Evolutionary conservation across 2,797 vertebrate species (phyloP), one percentile per base, ranked within the genome.

Genomic region (Anabacerthia variegaticeps): DNA sequence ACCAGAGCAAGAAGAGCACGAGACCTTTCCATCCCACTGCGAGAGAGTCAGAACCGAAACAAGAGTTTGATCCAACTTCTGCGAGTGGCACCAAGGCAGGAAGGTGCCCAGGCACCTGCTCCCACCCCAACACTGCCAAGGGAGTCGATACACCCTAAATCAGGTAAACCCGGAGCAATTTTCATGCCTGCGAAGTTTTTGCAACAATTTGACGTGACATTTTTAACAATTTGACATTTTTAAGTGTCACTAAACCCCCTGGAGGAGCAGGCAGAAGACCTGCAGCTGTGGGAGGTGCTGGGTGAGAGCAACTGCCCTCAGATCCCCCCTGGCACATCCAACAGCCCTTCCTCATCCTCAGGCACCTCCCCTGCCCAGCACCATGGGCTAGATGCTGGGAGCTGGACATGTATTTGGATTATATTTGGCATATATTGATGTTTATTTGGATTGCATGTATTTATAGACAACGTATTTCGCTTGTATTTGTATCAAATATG

Each of bases 281-380:
- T 14, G 44, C 8, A 44, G 62, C 62, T n/a, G 1, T 23, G 37
- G 67, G 37, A 78, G 81, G 54, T 0, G 1, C 30, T 49, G 44
- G 46, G 51, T 27, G 62, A 75, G 41, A 2, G 34, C 14, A 26
- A 28, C 24, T 17, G 46, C 17, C 22, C 24, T 28, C 39, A 41
- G 14, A 15, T 27, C 17, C 19, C 7, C 1, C 0, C 9, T 26
- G 26, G 26, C 9, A 26, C 6, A 52, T 12, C 28, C 18, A 4
- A 12, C 1, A 0, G 14, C 11, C 37, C 14, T 16, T 62, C 21
- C 30, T 18, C 28, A 17, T 7, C 10, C 14, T n/a, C 0, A 0
- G 32, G 23, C 15, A 32, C 9, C 14, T 19, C 23, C 21, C 27
- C 6, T n/a, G 59, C 5, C 54, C 18, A 0, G 32, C 39, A 69